These are phyloP conservation scores for Saguinus midas DNA, from an alignment of 2,113 vertebrate species.

Conservation along the genomic window DNA sequence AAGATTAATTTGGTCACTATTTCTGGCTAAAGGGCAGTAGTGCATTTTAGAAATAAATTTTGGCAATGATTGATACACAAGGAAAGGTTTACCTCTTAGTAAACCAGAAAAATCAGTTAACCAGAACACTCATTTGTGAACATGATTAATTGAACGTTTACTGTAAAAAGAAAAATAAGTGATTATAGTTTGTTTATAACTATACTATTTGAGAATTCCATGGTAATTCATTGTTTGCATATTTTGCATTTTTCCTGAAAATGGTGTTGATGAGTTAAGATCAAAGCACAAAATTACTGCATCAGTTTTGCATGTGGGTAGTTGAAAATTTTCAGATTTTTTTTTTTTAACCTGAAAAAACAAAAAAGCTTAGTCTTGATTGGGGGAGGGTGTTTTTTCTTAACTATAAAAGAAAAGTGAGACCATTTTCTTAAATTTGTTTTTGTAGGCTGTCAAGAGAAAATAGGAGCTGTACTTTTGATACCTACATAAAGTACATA, in stretches of 20 bases:
- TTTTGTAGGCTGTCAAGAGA: background rate
- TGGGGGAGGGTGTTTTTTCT: background rate
- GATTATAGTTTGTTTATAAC: background rate
- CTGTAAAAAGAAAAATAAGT: constrained; percentile 10
- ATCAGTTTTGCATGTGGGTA: background rate
- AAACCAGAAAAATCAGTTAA: constrained; percentile 11
- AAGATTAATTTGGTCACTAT: background rate
- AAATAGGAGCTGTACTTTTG: constrained; percentile 36
- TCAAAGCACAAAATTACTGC: constrained; percentile 15
- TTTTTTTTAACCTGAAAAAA: background rate
- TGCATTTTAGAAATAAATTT: constrained; percentile 3
- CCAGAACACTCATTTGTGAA: background rate
- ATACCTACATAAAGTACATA: background rate
- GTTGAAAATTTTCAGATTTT: background rate
- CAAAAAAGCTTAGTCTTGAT: background rate
- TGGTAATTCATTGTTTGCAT: background rate
- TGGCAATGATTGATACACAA: background rate
- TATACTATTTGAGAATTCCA: background rate
- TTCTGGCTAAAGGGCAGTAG: background rate
- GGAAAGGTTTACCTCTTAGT: constrained; percentile 24
- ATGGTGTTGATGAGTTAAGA: background rate
- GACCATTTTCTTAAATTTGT: background rate
- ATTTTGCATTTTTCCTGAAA: background rate
- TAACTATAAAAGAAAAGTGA: constrained; percentile 34
- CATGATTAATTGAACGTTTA: background rate